Evolutionary conservation across 64 coral and sea anemone species (phyloP).

Genomic region (Astreopora myriophthalma): DNA sequence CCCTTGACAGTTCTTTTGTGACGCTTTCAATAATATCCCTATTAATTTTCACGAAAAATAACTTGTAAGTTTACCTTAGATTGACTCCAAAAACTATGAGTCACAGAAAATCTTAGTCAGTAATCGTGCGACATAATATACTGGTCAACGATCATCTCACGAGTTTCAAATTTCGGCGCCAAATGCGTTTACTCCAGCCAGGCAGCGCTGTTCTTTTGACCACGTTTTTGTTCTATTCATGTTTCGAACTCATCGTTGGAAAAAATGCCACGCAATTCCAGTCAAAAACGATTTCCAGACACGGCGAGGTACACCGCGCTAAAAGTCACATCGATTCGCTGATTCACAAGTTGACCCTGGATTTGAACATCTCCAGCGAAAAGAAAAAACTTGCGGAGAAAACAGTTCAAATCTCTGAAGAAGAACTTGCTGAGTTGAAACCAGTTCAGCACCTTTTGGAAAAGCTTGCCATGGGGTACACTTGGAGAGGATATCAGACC

Average conservation of each 20-base stretch:
- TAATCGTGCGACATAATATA: neutral
- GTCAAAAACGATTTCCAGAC: neutral
- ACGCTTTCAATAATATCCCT: too few species aligned
- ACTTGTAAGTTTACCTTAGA: neutral
- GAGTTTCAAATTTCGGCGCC: neutral
- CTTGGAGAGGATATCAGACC: neutral
- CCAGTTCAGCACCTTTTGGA: neutral
- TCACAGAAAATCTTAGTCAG: neutral
- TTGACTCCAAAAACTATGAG: neutral
- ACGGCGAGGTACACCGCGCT: neutral
- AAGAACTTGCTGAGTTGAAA: neutral
- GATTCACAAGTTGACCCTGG: neutral
- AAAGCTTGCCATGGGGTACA: neutral
- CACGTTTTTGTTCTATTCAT: neutral
- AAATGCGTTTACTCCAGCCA: neutral
- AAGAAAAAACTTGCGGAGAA: neutral
- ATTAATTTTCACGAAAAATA: slow-evolving; percentile 11
- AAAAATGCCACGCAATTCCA: neutral
- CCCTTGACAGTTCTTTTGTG: too few species aligned
- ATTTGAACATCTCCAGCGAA: neutral
- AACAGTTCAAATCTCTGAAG: neutral
- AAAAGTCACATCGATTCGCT: slow-evolving; percentile 2
- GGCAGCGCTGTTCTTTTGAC: neutral
- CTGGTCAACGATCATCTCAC: neutral
- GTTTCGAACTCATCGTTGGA: neutral